Conservation (phyloP, 37 sponge, comb jelly and placozoan species). For the Lycopodina hypogea region DNA sequence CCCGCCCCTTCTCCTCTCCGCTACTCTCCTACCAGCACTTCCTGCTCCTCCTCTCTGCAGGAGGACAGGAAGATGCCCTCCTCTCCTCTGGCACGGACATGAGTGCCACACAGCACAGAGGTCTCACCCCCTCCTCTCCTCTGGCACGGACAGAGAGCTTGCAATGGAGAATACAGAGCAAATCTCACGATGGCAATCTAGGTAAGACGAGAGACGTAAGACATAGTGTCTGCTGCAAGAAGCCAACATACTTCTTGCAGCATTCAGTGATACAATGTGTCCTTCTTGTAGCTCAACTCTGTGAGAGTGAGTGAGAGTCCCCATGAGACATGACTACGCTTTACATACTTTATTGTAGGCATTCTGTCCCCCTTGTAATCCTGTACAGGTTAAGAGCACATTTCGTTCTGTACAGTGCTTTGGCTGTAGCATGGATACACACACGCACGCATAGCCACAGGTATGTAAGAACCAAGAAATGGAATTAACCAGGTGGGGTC, state of each 20-base stretch:
- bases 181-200: slow-evolving; percentile 66
- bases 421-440: too few relatives aligned
- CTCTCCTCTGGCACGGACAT: slow-evolving; percentile 8
- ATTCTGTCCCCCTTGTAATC: too few relatives aligned
- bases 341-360: too few relatives aligned
- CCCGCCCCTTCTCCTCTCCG: slow-evolving; percentile 15
- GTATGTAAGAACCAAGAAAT: too few relatives aligned
- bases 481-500: too few relatives aligned
- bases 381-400: neutral
- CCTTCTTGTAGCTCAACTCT: too few relatives aligned
- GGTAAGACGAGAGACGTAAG: slow-evolving; percentile 22
- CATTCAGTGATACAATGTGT: neutral
- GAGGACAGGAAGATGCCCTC: neutral
- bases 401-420: too few relatives aligned
- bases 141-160: slow-evolving; percentile 6
- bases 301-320: too few relatives aligned
- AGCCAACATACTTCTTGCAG: too few relatives aligned
- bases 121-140: neutral
- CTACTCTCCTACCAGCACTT: slow-evolving; percentile 10
- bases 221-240: too few relatives aligned
- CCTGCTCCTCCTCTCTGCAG: slow-evolving; percentile 3
- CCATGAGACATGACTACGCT: neutral
- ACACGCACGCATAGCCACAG: too few relatives aligned
- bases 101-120: neutral
- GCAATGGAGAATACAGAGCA: slow-evolving; percentile 15